These are phyloP conservation scores for Alectura lathami DNA, from an alignment of 2,113 vertebrate genomes.

Conservation along the genomic window DNA sequence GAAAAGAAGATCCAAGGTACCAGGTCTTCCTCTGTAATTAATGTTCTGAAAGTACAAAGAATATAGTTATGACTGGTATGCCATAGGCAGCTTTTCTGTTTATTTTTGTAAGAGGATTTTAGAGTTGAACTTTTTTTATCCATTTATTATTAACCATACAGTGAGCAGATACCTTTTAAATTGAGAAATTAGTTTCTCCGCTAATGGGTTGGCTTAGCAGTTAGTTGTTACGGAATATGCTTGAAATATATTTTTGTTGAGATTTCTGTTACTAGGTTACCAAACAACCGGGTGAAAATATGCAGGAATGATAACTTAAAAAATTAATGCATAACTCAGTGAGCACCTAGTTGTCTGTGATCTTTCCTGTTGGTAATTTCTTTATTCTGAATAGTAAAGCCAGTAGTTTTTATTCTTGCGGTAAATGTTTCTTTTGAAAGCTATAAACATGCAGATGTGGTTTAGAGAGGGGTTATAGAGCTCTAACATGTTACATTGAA, in stretches of 20 bases:
- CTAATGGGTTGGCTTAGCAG: neutral
- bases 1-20: conserved; percentile 92
- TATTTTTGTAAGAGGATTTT: neutral
- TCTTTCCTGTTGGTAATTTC: neutral
- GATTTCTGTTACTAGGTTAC: neutral
- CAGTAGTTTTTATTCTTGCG: neutral
- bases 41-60: neutral
- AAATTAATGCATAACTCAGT: neutral
- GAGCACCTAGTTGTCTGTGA: neutral
- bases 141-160: neutral
- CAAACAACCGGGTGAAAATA: neutral
- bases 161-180: neutral
- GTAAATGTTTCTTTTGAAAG: neutral
- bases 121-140: neutral
- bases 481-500: neutral
- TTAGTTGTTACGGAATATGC: neutral
- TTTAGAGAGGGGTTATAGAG: neutral
- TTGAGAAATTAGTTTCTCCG: neutral
- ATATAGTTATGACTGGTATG: neutral
- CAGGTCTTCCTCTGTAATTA: neutral
- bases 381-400: neutral
- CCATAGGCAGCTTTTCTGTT: neutral
- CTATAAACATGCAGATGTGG: neutral
- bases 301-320: neutral
- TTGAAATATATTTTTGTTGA: neutral